Conservation (phyloP, 2,797 vertebrate genomes). For the Harpagifer antarcticus region DNA sequence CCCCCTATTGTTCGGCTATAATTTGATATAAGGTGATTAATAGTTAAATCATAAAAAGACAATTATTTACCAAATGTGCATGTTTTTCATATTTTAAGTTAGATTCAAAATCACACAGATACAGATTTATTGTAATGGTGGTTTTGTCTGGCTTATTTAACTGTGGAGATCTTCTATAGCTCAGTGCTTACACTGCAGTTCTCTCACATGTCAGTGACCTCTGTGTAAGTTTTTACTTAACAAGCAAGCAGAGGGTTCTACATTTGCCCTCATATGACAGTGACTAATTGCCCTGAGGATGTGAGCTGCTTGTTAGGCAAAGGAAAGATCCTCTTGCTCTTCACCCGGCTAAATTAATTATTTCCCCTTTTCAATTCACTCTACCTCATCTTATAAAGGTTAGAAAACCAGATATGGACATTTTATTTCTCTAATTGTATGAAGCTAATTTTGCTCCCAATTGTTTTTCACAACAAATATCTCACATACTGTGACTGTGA, state of each 20-base stretch:
- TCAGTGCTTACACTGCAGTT: conserved; percentile 81
- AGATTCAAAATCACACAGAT: conserved; percentile 33
- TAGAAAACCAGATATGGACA: conserved; percentile 72
- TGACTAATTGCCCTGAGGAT: conserved; percentile 89
- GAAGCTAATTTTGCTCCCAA: conserved; percentile 68
- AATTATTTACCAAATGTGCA: conserved; percentile 10
- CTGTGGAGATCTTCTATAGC: conserved; percentile 63
- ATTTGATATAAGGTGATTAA: no score
- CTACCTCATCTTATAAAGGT: conserved; percentile 79
- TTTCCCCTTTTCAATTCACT: conserved; percentile 84
- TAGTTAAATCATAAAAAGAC: neutral
- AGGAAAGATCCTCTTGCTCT: conserved; percentile 81
- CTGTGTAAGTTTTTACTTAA: conserved; percentile 90
- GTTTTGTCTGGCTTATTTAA: conserved; percentile 62
- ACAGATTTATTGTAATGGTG: conserved; percentile 46
- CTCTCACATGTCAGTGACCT: conserved; percentile 86
- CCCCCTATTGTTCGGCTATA: neutral
- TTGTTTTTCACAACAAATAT: conserved; percentile 45
- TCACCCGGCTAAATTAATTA: conserved; percentile 87
- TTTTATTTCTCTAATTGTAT: conserved; percentile 75
- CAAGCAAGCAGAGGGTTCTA: conserved; percentile 88
- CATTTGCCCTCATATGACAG: conserved; percentile 90
- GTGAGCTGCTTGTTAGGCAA: conserved; percentile 88
- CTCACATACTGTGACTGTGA: conserved; percentile 33
- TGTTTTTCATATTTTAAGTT: conserved; percentile 21